phyloP scores from a whole-genome alignment of 2,888 invertebrate species.

The Volucella inflata region DNA sequence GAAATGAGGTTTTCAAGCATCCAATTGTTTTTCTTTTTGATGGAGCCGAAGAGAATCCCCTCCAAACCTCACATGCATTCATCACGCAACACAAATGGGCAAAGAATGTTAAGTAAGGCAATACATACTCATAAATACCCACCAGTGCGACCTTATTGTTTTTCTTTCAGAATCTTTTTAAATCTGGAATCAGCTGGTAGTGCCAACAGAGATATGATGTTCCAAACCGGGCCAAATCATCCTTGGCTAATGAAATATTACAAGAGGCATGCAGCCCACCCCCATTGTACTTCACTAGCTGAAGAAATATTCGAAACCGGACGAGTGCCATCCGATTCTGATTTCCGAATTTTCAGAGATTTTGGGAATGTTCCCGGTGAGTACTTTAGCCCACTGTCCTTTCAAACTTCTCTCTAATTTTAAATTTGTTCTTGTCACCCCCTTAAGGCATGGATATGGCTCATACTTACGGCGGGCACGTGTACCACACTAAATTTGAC shows the following conservation, averaged over 20 bases:
- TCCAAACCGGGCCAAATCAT: constrained; percentile 92
- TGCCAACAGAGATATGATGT: constrained; percentile 94
- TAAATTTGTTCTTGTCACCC: too few relatives aligned
- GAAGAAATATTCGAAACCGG: constrained; percentile 88
- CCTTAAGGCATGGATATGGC: constrained; percentile 89
- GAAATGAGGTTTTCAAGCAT: constrained; percentile 83
- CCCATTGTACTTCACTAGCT: constrained; percentile 85
- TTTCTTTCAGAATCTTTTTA: constrained; percentile 87
- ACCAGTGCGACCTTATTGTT: background rate
- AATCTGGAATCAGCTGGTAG: constrained; percentile 97
- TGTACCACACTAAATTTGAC: constrained; percentile 91
- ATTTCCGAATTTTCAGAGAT: constrained; percentile 88
- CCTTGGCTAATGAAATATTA: constrained; percentile 87
- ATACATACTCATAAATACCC: background rate
- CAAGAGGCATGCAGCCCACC: constrained; percentile 84
- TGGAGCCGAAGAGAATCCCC: constrained; percentile 88
- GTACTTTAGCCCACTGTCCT: background rate
- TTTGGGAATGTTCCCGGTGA: constrained; percentile 87
- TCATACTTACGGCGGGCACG: constrained; percentile 89
- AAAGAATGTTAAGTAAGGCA: constrained; percentile 85
- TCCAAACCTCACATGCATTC: constrained; percentile 89
- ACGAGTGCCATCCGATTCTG: constrained; percentile 88
- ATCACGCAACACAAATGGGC: constrained; percentile 92
- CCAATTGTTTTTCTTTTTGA: constrained; percentile 88
- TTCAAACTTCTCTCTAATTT: too few relatives aligned